Evolutionary conservation across 1,140 invertebrate genomes (phyloP).

Genomic region (Chionoecetes opilio): DNA sequence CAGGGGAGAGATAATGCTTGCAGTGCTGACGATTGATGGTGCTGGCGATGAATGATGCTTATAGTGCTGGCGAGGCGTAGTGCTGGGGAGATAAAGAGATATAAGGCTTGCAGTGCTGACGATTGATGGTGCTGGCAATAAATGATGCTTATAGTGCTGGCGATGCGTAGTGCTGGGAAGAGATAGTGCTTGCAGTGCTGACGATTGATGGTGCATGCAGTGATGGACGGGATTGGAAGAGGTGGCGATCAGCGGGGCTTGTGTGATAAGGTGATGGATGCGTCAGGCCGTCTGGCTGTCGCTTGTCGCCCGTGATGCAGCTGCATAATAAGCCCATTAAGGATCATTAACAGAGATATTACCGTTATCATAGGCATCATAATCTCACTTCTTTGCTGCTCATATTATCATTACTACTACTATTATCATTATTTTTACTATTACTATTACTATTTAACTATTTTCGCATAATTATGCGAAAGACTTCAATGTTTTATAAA

Average conservation of each 20-base stretch:
- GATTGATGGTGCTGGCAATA: too few relatives aligned
- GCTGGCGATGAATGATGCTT: too few relatives aligned
- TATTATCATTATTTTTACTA: neutral
- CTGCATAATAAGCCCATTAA: neutral
- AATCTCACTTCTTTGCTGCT: neutral
- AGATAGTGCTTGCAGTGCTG: too few relatives aligned
- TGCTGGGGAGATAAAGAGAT: too few relatives aligned
- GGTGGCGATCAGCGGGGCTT: neutral
- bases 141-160: too few relatives aligned
- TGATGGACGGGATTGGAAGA: neutral
- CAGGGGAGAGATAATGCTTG: too few relatives aligned
- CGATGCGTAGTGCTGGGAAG: too few relatives aligned
- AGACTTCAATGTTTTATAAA: too few relatives aligned
- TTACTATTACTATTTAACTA: neutral
- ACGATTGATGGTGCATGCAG: neutral
- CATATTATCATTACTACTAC: neutral
- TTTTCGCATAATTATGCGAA: too few relatives aligned
- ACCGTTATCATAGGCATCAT: neutral
- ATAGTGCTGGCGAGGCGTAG: too few relatives aligned
- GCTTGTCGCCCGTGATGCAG: neutral
- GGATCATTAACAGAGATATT: neutral
- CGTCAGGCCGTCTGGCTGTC: neutral
- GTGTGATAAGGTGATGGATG: neutral
- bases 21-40: too few relatives aligned
- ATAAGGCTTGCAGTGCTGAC: too few relatives aligned